A percentile compares a stretch with the other conserved stretches of the same genome.
Evolutionary conservation across 1,140 invertebrate species (phyloP).

Genomic region (Phenacoccus solenopsis): DNA sequence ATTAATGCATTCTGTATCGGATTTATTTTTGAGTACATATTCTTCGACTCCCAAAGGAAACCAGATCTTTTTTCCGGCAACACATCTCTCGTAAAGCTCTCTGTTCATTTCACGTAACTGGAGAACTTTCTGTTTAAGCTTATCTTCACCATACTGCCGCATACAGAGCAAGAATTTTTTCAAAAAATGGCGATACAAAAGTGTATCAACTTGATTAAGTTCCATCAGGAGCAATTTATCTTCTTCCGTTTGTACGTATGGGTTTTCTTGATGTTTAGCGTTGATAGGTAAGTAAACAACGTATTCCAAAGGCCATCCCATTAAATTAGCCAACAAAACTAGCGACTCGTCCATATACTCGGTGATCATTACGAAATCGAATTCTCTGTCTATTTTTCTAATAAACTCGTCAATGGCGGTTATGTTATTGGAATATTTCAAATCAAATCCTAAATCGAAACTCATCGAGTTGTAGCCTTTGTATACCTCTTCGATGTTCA

Average conservation of each 20-base stretch:
- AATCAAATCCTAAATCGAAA: constrained; percentile 33
- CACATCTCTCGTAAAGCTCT: constrained; percentile 24
- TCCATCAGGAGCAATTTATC: constrained; percentile 23
- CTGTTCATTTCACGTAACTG: constrained; percentile 25
- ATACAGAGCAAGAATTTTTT: constrained; percentile 29
- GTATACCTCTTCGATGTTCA: constrained; percentile 4
- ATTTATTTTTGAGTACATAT: too few species aligned
- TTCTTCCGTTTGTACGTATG: constrained; percentile 15
- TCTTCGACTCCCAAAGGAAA: too few species aligned
- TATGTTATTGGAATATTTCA: constrained; percentile 25
- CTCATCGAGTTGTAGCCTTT: constrained; percentile 35
- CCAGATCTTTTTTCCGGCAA: constrained; percentile 21
- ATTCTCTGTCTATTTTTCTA: constrained; percentile 33
- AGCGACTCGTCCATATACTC: constrained; percentile 42
- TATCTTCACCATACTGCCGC: constrained; percentile 28
- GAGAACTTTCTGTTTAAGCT: constrained; percentile 29
- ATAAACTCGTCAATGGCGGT: constrained; percentile 27
- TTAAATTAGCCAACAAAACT: constrained; percentile 35
- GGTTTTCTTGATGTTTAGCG: constrained; percentile 22
- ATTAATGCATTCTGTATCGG: too few species aligned
- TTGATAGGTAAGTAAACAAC: constrained; percentile 35
- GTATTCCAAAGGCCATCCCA: constrained; percentile 39
- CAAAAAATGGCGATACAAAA: constrained; percentile 32
- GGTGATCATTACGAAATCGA: constrained; percentile 37
- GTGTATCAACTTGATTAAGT: constrained; percentile 30